Percentiles rank a stretch among this genome's conserved stretches.
phyloP scores from a whole-genome alignment of 2,797 vertebrate genomes.

The Notolepis coatsorum region DNA sequence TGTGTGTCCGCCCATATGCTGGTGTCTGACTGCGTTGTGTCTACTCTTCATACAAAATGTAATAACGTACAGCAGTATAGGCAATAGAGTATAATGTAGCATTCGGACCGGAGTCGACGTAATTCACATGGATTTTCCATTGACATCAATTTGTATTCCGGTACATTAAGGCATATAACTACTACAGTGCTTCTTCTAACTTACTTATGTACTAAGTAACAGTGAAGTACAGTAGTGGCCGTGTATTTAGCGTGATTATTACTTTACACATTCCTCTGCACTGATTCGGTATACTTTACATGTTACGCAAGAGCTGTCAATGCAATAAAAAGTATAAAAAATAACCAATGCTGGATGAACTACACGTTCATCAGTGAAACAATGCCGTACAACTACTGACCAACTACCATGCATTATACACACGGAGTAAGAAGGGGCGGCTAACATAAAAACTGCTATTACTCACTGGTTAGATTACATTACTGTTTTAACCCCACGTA shows the following conservation, averaged over 20 bases:
- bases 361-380: constrained; percentile 18
- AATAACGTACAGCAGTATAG: constrained; percentile 16
- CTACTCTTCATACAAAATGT: constrained; percentile 38
- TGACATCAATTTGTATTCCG: neutral
- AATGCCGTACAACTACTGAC: neutral
- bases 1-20: constrained; percentile 21
- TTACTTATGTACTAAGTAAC: constrained; percentile 2
- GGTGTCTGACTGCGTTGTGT: constrained; percentile 16
- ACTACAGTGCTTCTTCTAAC: neutral
- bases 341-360: constrained; percentile 7
- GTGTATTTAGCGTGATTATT: constrained; percentile 9
- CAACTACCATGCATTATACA: constrained; percentile 19
- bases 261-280: neutral
- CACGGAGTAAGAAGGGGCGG: constrained; percentile 12
- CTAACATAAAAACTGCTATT: constrained; percentile 16
- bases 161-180: constrained; percentile 4
- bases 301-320: neutral
- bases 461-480: too few species aligned
- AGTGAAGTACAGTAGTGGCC: constrained; percentile 8
- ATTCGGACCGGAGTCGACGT: neutral
- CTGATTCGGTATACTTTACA: neutral
- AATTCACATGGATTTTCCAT: constrained; percentile 2
- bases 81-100: neutral
- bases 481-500: neutral
- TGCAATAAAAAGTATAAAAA: constrained; percentile 6